Percentiles rank a stretch among this genome's conserved stretches.
phyloP scores from a whole-genome alignment of 2,888 invertebrate genomes.

The Achlya flavicornis region DNA sequence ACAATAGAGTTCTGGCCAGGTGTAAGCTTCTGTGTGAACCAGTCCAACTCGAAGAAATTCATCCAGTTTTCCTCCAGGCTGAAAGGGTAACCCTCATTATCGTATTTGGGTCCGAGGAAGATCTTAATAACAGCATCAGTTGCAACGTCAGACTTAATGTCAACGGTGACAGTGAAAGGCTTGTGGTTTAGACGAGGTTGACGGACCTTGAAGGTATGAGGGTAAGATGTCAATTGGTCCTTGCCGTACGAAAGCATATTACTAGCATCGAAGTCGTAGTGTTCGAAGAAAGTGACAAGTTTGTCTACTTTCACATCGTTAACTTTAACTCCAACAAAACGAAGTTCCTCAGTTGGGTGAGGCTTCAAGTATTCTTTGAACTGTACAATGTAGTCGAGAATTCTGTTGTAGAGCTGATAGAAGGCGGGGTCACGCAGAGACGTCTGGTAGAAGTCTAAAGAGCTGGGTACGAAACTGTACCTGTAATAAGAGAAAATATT shows the following conservation, averaged over 20 bases:
- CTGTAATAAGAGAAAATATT: slow-evolving; percentile 46
- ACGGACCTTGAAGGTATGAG: slow-evolving; percentile 80
- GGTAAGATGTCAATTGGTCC: slow-evolving; percentile 59
- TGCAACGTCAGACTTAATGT: slow-evolving; percentile 84
- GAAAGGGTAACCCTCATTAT: slow-evolving; percentile 79
- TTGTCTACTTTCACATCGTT: slow-evolving; percentile 85
- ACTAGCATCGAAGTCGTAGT: slow-evolving; percentile 85
- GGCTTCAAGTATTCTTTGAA: slow-evolving; percentile 84
- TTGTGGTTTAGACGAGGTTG: slow-evolving; percentile 89
- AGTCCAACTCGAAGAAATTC: slow-evolving; percentile 86
- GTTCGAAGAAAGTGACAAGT: slow-evolving; percentile 86
- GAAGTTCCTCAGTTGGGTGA: slow-evolving; percentile 83
- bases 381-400: slow-evolving; percentile 82
- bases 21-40: slow-evolving; percentile 83
- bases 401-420: slow-evolving; percentile 86
- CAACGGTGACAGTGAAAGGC: slow-evolving; percentile 85
- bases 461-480: slow-evolving; percentile 78
- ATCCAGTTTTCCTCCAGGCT: slow-evolving; percentile 82
- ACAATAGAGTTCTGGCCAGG: slow-evolving; percentile 86
- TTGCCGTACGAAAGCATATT: slow-evolving; percentile 72
- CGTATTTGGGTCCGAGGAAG: slow-evolving; percentile 88
- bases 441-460: slow-evolving; percentile 86
- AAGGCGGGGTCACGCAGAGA: slow-evolving; percentile 88
- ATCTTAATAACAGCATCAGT: slow-evolving; percentile 85
- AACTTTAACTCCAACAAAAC: slow-evolving; percentile 85